These are phyloP conservation scores for Corythornis madagascariensis DNA, from an alignment of 2,113 vertebrate species.

Conservation along the genomic window DNA sequence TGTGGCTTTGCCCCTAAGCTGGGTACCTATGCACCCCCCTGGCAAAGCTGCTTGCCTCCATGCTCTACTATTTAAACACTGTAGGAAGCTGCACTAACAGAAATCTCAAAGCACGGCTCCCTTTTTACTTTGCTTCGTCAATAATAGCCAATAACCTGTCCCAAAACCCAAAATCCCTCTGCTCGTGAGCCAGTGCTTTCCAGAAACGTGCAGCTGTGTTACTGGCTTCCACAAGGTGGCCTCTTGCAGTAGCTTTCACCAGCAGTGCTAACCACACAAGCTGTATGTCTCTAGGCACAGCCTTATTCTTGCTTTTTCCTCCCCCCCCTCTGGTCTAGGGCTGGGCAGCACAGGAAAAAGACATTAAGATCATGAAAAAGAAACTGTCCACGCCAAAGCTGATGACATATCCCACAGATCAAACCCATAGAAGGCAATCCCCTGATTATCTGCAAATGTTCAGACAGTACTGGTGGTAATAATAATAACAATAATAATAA, in stretches of 20 bases:
- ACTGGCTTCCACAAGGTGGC: constrained; percentile 53
- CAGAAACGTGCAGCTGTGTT: not conserved
- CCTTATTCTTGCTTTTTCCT: not conserved
- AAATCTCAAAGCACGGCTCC: not conserved
- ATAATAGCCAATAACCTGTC: not conserved
- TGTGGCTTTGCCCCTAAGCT: not conserved
- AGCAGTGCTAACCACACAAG: not conserved
- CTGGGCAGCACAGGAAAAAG: not conserved
- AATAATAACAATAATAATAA: not conserved
- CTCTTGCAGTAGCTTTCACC: constrained; percentile 32
- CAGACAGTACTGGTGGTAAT: not conserved
- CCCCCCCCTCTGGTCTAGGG: not conserved
- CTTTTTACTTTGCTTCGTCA: not conserved
- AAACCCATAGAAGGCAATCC: not conserved
- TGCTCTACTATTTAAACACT: not conserved
- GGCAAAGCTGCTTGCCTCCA: not conserved
- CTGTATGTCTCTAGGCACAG: not conserved
- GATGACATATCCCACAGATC: not conserved
- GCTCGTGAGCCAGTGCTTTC: not conserved
- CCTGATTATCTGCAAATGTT: not conserved
- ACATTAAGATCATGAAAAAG: not conserved
- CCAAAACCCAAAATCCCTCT: not conserved
- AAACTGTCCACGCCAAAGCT: not conserved
- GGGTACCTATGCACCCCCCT: too few relatives aligned
- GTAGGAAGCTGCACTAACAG: not conserved